Evolutionary conservation across 2,113 vertebrate genomes (phyloP), one percentile per base, ranked within the genome.

Genomic region (Catagonus wagneri): DNA sequence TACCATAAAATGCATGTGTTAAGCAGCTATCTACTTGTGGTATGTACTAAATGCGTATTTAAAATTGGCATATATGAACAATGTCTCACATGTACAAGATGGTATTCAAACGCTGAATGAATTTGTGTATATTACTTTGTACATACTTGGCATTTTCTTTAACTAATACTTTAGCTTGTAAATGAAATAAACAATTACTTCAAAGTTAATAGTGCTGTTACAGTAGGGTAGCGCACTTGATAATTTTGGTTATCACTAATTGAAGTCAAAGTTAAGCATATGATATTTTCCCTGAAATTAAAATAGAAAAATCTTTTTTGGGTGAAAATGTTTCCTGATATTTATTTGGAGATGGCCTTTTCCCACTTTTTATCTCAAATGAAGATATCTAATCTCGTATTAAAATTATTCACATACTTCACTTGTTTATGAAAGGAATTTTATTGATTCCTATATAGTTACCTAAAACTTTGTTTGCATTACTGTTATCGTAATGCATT

Each of bases 211-310:
- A 89, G 61, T 91, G 74, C 61, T 93, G 7, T 83, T 83, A 61
- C 23, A n/a, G 66, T 86, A 36, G n/a, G 22, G 63, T 81, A 78
- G 36, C 95, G 81, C 8, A 34, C 20, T 89, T 90, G 76, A 52
- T 81, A 83, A 65, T 92, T 97, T 97, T 72, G 80, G 86, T 96
- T 75, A 71, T 83, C 12, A 19, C 6, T 65, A 76, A 85, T 72
- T 84, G 71, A 96, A 93, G 72, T 76, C 34, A 92, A 52, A 83
- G 58, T 80, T 66, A 90, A 92, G 69, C 12, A 61, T 61, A 50
- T 34, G 74, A 58, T 20, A 39, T 80, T 50, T 65, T 15, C 7
- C n/a, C 58, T 76, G 36, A 87, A 89, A 93, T 54, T 83, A 76
- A 89, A 83, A 76, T 87, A 68, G 22, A 54, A 91, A 50, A 50